Evolutionary conservation across 1,140 invertebrate genomes (phyloP).

Genomic region (Musca vetustissima): DNA sequence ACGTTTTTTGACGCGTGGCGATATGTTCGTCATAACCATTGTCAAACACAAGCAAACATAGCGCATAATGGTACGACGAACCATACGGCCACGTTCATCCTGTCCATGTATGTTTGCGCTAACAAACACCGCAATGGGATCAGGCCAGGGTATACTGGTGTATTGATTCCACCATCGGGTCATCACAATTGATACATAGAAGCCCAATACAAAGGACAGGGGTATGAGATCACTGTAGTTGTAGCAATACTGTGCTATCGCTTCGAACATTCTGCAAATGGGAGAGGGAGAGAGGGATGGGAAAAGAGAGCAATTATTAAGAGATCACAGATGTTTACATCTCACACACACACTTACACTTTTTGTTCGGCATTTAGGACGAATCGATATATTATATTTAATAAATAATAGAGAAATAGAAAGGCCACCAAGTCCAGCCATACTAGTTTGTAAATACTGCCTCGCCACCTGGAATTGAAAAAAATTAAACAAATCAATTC

Average conservation of each 20-base stretch:
- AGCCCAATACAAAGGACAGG: constrained; percentile 84
- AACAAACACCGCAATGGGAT: constrained; percentile 84
- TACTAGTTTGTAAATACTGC: constrained; percentile 95
- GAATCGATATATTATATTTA: constrained; percentile 86
- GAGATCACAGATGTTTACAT: too few species aligned
- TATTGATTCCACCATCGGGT: constrained; percentile 94
- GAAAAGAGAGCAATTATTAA: too few species aligned
- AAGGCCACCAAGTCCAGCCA: constrained; percentile 93
- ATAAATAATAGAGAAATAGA: constrained; percentile 76
- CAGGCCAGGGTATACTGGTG: constrained; percentile 74
- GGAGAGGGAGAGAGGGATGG: not conserved
- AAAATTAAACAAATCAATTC: too few species aligned
- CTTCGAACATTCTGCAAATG: constrained; percentile 69
- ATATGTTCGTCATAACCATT: constrained; percentile 81
- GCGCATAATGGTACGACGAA: constrained; percentile 84
- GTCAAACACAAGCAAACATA: constrained; percentile 82
- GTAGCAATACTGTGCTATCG: constrained; percentile 76
- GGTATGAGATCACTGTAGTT: constrained; percentile 81
- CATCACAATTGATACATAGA: constrained; percentile 93
- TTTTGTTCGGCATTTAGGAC: constrained; percentile 76
- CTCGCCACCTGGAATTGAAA: constrained; percentile 83
- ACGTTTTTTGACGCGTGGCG: constrained; percentile 86
- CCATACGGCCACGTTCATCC: constrained; percentile 84
- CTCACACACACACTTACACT: too few species aligned
- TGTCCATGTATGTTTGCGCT: constrained; percentile 58